Percentiles rank a stretch among this genome's conserved stretches.
phyloP scores from a whole-genome alignment of 1,140 invertebrate species.

The Caerostris extrusa region DNA sequence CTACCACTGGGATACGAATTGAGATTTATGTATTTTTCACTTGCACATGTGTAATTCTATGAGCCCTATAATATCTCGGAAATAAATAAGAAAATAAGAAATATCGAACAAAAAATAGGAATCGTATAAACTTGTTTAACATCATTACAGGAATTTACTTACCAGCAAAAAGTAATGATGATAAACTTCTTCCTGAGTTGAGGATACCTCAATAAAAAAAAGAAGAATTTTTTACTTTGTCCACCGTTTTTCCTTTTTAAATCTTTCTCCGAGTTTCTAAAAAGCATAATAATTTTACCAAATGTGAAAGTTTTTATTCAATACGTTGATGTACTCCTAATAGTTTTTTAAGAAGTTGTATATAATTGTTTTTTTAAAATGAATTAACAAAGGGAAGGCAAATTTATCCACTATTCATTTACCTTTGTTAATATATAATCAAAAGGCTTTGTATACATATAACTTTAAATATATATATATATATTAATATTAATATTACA shows the following conservation, averaged over 20 bases:
- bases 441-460: too few species aligned
- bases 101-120: too few species aligned
- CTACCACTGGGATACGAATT: too few species aligned
- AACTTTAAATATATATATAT: too few species aligned
- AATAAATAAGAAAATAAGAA: too few species aligned
- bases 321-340: too few species aligned
- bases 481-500: too few species aligned
- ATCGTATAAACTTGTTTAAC: too few species aligned
- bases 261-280: conserved; percentile 65
- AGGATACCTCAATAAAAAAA: conserved; percentile 53
- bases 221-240: conserved; percentile 52
- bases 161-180: conserved; percentile 74
- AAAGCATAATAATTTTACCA: not conserved
- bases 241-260: conserved; percentile 58
- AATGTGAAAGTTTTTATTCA: not conserved
- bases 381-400: not conserved
- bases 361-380: not conserved
- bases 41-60: too few species aligned
- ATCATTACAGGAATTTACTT: not conserved
- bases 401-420: not conserved
- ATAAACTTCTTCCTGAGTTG: conserved; percentile 72
- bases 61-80: too few species aligned
- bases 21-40: too few species aligned
- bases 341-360: too few species aligned
- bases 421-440: not conserved